A percentile compares a stretch with the other conserved stretches of the same genome.
Evolutionary conservation across 1,140 invertebrate species (phyloP).

Genomic region (Anthonomus grandis): DNA sequence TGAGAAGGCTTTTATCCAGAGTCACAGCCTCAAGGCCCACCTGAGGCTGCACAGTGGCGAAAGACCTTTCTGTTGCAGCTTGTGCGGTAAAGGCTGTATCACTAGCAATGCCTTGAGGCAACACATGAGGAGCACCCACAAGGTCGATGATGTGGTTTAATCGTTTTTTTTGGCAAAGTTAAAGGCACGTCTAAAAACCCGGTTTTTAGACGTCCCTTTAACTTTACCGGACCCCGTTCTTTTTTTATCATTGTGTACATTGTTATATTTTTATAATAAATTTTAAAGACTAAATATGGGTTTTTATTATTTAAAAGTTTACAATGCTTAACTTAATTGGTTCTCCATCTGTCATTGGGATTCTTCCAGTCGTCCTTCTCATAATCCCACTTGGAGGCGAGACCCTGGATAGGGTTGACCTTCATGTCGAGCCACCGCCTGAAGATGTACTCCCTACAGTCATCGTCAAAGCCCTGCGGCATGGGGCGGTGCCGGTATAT

Average conservation of each 20-base stretch:
- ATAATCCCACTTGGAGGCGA: slow-evolving; percentile 64
- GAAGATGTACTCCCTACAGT: slow-evolving; percentile 69
- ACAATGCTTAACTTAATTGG: too few species aligned
- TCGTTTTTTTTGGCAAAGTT: too few species aligned
- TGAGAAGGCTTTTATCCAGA: slow-evolving; percentile 72
- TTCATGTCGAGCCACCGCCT: slow-evolving; percentile 73
- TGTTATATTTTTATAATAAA: too few species aligned
- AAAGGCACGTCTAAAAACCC: too few species aligned
- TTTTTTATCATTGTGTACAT: too few species aligned
- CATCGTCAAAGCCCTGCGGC: slow-evolving; percentile 66
- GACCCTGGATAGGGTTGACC: slow-evolving; percentile 72
- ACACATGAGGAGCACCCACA: slow-evolving; percentile 33
- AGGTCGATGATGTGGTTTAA: too few species aligned
- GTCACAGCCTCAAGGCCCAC: slow-evolving; percentile 72
- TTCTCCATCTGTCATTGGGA: slow-evolving; percentile 7
- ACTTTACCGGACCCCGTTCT: too few species aligned
- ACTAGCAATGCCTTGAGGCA: slow-evolving; percentile 30
- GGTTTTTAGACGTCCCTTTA: too few species aligned
- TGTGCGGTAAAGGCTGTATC: slow-evolving; percentile 41
- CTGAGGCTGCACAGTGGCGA: slow-evolving; percentile 72
- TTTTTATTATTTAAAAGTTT: too few species aligned
- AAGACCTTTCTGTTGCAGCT: slow-evolving; percentile 62
- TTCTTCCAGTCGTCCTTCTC: slow-evolving; percentile 64
- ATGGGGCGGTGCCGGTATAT: slow-evolving; percentile 39
- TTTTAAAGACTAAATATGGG: too few species aligned